These are phyloP conservation scores for Tetrapedia diversipes DNA, from an alignment of 2,888 invertebrate genomes.

Conservation along the genomic window DNA sequence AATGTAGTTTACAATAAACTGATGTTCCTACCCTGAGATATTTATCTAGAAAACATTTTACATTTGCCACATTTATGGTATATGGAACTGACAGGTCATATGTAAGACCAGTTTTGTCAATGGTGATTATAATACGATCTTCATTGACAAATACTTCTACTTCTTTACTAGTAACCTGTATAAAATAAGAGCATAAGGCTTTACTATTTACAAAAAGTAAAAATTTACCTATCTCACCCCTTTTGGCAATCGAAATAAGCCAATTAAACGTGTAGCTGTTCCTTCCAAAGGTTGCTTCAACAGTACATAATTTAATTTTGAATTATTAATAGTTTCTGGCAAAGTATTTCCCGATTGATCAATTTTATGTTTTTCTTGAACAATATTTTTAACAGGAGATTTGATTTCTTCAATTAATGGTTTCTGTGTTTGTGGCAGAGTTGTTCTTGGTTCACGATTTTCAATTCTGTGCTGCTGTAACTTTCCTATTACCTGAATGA, in stretches of 20 bases:
- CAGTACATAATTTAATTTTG: conserved; percentile 68
- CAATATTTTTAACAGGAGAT: conserved; percentile 48
- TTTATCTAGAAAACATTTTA: conserved; percentile 84
- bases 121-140: conserved; percentile 89
- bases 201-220: background rate
- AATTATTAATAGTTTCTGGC: background rate
- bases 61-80: conserved; percentile 85
- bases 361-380: background rate
- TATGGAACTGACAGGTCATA: conserved; percentile 89
- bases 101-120: conserved; percentile 85
- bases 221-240: conserved; percentile 42
- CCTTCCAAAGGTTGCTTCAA: conserved; percentile 84
- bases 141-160: conserved; percentile 88
- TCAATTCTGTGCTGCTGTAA: conserved; percentile 90
- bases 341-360: background rate
- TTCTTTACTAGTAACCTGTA: conserved; percentile 82
- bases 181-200: background rate
- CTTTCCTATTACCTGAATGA: conserved; percentile 86
- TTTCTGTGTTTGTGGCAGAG: conserved; percentile 80
- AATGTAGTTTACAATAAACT: conserved; percentile 6
- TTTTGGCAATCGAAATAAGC: conserved; percentile 86
- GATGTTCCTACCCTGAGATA: conserved; percentile 82
- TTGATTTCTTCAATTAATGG: conserved; percentile 87
- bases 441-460: conserved; percentile 87
- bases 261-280: conserved; percentile 84